Conservation (phyloP, 2,113 vertebrate species). For the Ochotona curzoniae region DNA sequence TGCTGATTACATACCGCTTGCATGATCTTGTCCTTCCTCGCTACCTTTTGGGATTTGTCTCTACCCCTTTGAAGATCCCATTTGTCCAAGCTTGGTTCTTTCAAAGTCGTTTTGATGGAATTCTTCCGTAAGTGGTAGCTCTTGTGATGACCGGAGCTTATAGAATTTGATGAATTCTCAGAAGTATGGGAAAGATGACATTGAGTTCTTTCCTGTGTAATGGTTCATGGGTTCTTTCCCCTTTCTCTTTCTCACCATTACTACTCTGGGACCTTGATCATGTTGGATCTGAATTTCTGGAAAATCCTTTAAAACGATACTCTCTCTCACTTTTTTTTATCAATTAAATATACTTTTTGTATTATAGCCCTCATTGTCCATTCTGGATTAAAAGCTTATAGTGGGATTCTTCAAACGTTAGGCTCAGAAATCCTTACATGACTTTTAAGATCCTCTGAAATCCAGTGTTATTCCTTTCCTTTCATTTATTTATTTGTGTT, state of each 20-base stretch:
- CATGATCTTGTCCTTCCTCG: not conserved
- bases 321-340: not conserved
- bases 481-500: conserved; percentile 3
- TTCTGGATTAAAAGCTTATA: not conserved
- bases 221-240: not conserved
- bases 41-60: not conserved
- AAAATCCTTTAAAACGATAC: not conserved
- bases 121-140: not conserved
- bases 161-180: conserved; percentile 16
- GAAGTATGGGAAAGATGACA: conserved; percentile 26
- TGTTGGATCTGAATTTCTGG: conserved; percentile 1
- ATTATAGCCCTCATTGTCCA: not conserved
- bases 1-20: not conserved
- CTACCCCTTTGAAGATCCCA: not conserved
- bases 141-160: conserved; percentile 11
- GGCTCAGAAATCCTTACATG: not conserved
- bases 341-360: not conserved
- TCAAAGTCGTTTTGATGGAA: not conserved
- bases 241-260: not conserved
- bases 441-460: not conserved
- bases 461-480: not conserved
- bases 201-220: not conserved
- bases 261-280: not conserved
- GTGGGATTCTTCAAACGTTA: not conserved
- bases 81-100: conserved; percentile 24